Conservation (phyloP, 2,113 vertebrate genomes). For the Phrynosoma blainvillii region DNA sequence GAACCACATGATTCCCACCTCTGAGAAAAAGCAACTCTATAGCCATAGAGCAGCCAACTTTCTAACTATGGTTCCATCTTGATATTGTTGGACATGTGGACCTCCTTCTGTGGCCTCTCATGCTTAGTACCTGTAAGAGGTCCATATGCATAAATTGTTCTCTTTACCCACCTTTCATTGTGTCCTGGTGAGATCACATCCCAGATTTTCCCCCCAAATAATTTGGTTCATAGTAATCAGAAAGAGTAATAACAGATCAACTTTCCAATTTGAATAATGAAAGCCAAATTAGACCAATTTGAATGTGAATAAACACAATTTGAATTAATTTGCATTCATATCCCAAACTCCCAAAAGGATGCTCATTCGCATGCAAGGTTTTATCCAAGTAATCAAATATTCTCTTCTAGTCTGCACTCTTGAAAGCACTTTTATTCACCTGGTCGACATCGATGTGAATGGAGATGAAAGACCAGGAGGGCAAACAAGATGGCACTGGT, state of each 20-base stretch:
- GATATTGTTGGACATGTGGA: neutral
- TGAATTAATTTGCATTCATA: conserved; percentile 11
- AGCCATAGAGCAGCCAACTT: neutral
- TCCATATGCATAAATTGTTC: too few relatives aligned
- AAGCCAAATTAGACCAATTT: conserved; percentile 24
- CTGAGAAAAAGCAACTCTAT: too few relatives aligned
- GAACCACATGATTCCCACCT: too few relatives aligned
- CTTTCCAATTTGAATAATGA: conserved; percentile 12
- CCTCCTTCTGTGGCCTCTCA: too few relatives aligned
- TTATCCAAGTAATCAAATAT: conserved; percentile 6
- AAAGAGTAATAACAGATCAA: neutral
- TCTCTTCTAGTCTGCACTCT: conserved; percentile 1
- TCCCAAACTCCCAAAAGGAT: conserved; percentile 1
- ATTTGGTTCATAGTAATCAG: neutral
- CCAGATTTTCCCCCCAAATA: neutral
- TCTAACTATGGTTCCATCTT: neutral
- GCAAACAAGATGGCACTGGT: neutral
- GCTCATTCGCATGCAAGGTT: neutral
- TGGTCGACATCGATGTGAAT: neutral
- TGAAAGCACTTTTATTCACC: neutral
- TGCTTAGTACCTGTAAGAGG: too few relatives aligned
- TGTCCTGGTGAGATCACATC: neutral
- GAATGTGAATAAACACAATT: conserved; percentile 28
- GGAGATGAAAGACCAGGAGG: neutral
- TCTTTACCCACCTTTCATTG: too few relatives aligned